Conservation (phyloP, 2,113 vertebrate genomes). For the Hiodon tergisus region DNA sequence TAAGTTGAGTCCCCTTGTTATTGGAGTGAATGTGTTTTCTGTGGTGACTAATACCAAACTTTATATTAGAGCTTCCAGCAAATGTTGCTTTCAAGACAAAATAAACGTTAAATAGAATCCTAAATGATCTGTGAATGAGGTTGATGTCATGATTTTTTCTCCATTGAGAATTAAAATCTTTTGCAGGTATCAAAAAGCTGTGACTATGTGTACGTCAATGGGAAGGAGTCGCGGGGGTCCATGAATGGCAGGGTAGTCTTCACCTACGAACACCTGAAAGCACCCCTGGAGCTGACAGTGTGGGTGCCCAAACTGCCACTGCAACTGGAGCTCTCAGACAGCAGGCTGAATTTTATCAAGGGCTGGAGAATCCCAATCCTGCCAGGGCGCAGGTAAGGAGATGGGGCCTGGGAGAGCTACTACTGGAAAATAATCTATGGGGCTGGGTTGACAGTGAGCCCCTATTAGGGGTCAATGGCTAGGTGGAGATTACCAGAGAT, state of each 20-base stretch:
- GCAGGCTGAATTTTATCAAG: conserved; percentile 90
- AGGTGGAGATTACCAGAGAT: too few species aligned
- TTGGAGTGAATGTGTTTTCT: too few species aligned
- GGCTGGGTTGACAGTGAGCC: too few species aligned
- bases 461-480: too few species aligned
- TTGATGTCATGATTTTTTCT: neutral
- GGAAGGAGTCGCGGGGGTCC: conserved; percentile 88
- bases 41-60: too few species aligned
- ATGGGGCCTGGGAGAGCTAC: too few species aligned
- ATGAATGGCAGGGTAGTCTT: conserved; percentile 93
- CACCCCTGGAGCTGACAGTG: conserved; percentile 88
- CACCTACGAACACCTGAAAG: conserved; percentile 86
- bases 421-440: too few species aligned
- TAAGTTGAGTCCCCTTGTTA: too few species aligned
- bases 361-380: conserved; percentile 96
- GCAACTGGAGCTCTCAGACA: conserved; percentile 82
- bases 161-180: neutral
- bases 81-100: too few species aligned
- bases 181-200: conserved; percentile 89
- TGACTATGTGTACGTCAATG: conserved; percentile 93
- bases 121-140: too few species aligned
- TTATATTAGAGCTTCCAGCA: too few species aligned
- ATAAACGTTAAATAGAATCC: too few species aligned
- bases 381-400: conserved; percentile 77
- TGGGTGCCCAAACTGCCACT: conserved; percentile 96